Percentiles rank a stretch among this genome's conserved stretches.
Conservation (phyloP, 30 jellyfish, hydroid and myxozoan genomes). For the Aurelia coerulea region DNA sequence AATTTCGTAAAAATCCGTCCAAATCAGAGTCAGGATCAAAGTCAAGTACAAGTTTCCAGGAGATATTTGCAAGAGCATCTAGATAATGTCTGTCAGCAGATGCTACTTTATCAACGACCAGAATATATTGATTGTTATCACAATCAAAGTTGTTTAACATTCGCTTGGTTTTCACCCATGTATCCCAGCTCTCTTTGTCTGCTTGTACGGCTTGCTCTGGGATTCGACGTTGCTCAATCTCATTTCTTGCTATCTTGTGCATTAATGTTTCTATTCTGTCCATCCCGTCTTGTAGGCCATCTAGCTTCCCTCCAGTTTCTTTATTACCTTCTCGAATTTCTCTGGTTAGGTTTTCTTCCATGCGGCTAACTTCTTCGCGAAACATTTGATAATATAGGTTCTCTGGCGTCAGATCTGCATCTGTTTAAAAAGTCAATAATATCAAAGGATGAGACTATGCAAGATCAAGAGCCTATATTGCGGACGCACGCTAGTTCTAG, state of each 20-base stretch:
- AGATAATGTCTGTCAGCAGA: not conserved
- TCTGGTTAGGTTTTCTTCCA: not conserved
- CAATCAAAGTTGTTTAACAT: slow-evolving; percentile 14
- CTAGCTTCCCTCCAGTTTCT: not conserved
- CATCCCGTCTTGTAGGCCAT: not conserved
- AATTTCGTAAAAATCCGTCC: slow-evolving; percentile 3
- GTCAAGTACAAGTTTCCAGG: slow-evolving; percentile 44
- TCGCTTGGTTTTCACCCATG: slow-evolving; percentile 22
- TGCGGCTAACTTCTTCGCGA: slow-evolving; percentile 23
- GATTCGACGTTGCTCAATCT: slow-evolving; percentile 19
- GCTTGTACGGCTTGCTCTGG: not conserved
- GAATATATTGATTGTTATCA: slow-evolving; percentile 24
- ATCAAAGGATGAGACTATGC: not conserved
- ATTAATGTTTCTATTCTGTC: not conserved
- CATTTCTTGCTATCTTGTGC: not conserved
- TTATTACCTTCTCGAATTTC: not conserved
- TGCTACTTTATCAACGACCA: slow-evolving; percentile 17
- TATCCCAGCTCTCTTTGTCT: not conserved
- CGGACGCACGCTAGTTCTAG: too few relatives aligned
- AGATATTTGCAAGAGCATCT: slow-evolving; percentile 9
- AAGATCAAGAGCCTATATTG: too few relatives aligned
- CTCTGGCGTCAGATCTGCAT: slow-evolving; percentile 34
- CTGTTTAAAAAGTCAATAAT: slow-evolving; percentile 7
- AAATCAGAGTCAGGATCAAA: slow-evolving; percentile 42
- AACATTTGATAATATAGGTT: slow-evolving; percentile 18